Percentiles rank a stretch among this genome's conserved stretches.
These are phyloP conservation scores for Leucania comma DNA, from an alignment of 2,888 invertebrate species.

Conservation along the genomic window DNA sequence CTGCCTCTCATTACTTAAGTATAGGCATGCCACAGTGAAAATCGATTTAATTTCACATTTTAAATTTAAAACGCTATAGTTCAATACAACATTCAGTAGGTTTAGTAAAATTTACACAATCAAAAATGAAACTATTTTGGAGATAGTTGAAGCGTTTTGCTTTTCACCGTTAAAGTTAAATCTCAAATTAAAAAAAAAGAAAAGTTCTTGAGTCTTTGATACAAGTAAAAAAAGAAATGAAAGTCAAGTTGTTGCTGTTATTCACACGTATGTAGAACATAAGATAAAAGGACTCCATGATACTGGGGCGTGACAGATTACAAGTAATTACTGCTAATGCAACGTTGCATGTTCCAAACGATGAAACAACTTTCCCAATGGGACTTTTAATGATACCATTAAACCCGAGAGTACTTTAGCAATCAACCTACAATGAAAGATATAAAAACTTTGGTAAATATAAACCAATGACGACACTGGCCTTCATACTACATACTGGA, in stretches of 20 bases:
- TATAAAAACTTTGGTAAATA: constrained; percentile 34
- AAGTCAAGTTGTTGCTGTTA: background rate
- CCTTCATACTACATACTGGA: constrained; percentile 24
- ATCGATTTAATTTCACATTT: background rate
- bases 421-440: constrained; percentile 29
- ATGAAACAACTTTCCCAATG: constrained; percentile 16
- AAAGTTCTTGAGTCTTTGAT: background rate
- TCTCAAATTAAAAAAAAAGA: too few species aligned
- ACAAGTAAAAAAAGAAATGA: background rate
- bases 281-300: background rate
- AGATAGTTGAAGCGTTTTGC: background rate
- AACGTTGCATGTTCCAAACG: constrained; percentile 38
- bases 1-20: background rate
- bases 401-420: constrained; percentile 23
- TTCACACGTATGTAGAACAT: background rate
- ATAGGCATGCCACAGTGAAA: background rate
- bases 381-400: constrained; percentile 33
- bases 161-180: background rate
- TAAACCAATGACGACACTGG: constrained; percentile 24
- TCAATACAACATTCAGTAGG: background rate
- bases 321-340: constrained; percentile 37
- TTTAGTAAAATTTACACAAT: background rate
- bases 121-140: background rate
- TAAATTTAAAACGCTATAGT: background rate
- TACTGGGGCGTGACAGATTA: background rate